phyloP scores from a whole-genome alignment of 2,113 vertebrate genomes.

The Heloderma charlesbogerti region DNA sequence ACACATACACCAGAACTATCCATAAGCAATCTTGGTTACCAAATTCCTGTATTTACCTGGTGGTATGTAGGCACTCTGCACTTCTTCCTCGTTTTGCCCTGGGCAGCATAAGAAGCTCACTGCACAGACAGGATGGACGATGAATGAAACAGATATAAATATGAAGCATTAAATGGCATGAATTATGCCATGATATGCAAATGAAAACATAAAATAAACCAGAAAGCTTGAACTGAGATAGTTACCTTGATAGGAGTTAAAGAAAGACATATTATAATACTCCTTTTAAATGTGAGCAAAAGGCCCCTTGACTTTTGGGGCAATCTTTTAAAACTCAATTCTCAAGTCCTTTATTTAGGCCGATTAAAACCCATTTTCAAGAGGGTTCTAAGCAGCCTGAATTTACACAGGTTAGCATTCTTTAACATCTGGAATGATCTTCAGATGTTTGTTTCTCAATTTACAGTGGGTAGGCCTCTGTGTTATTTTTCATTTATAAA shows the following conservation, averaged over 20 bases:
- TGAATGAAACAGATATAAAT: conserved; percentile 82
- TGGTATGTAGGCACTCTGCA: conserved; percentile 98
- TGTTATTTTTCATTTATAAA: conserved; percentile 6
- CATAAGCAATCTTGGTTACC: conserved; percentile 62
- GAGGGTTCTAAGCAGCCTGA: background rate
- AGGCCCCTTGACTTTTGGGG: conserved; percentile 23
- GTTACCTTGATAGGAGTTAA: conserved; percentile 54
- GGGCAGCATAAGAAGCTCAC: conserved; percentile 98
- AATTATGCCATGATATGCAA: conserved; percentile 79
- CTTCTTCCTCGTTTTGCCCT: conserved; percentile 98
- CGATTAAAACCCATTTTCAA: background rate
- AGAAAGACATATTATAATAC: conserved; percentile 58
- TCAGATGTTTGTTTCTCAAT: background rate
- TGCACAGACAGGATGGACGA: conserved; percentile 92
- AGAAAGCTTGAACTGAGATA: conserved; percentile 77
- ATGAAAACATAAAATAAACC: conserved; percentile 81
- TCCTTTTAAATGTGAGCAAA: conserved; percentile 53
- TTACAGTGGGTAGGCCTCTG: background rate
- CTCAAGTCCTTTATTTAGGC: background rate
- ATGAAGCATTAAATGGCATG: conserved; percentile 89
- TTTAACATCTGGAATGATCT: background rate
- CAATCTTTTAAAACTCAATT: background rate
- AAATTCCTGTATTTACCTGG: conserved; percentile 92
- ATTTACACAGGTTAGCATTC: background rate
- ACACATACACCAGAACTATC: conserved; percentile 47